phyloP scores from a whole-genome alignment of 2,113 vertebrate genomes.

The Strix aluco region DNA sequence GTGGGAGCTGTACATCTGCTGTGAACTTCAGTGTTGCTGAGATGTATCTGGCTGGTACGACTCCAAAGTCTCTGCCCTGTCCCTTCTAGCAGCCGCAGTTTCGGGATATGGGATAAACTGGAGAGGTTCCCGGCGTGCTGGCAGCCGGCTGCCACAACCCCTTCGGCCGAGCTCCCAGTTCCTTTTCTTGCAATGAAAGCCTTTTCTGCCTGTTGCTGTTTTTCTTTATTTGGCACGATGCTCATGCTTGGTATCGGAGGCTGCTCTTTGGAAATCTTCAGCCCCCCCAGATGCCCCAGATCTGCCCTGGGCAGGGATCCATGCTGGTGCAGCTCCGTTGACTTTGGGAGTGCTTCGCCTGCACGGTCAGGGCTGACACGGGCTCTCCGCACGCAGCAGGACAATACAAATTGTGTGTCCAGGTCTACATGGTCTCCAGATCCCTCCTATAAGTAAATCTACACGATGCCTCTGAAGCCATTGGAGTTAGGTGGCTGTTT shows the following conservation, averaged over 20 bases:
- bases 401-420: neutral
- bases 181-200: accelerated
- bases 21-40: neutral
- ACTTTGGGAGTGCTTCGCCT: neutral
- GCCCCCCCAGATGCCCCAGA: accelerated
- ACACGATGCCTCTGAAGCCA: accelerated
- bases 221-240: neutral
- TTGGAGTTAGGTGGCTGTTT: neutral
- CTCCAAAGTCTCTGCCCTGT: neutral
- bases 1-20: accelerated
- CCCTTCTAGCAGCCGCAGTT: neutral
- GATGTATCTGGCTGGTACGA: accelerated
- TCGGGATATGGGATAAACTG: accelerated
- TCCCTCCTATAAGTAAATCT: neutral
- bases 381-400: neutral
- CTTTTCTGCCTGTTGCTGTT: neutral
- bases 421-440: neutral
- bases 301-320: neutral
- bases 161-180: neutral
- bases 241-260: neutral
- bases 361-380: accelerated
- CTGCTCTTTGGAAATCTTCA: neutral
- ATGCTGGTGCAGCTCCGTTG: neutral
- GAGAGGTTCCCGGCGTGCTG: neutral
- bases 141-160: neutral